Percentiles rank a stretch among this genome's conserved stretches.
phyloP scores from a whole-genome alignment of 2,888 invertebrate genomes.

The Acleris sparsana region DNA sequence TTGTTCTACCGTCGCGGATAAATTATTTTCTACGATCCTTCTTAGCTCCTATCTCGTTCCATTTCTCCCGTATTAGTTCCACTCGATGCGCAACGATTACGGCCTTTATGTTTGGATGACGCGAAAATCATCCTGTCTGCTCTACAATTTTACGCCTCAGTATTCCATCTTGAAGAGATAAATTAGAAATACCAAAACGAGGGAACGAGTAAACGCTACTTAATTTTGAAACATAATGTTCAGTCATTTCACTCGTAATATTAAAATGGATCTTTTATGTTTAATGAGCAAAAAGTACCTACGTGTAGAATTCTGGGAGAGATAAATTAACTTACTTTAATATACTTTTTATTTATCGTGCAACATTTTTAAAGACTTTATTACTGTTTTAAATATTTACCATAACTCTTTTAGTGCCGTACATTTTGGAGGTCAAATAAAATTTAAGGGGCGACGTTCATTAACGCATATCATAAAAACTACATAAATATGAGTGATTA shows the following conservation, averaged over 20 bases:
- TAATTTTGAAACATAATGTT: slow-evolving; percentile 24
- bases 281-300: slow-evolving; percentile 14
- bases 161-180: slow-evolving; percentile 66
- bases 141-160: slow-evolving; percentile 78
- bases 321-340: slow-evolving; percentile 19
- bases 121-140: slow-evolving; percentile 78
- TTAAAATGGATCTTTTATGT: slow-evolving; percentile 16
- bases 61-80: slow-evolving; percentile 83
- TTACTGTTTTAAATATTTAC: slow-evolving; percentile 47
- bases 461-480: slow-evolving; percentile 69
- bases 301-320: slow-evolving; percentile 8
- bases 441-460: slow-evolving; percentile 63
- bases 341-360: slow-evolving; percentile 35
- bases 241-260: slow-evolving; percentile 19
- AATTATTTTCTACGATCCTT: slow-evolving; percentile 81
- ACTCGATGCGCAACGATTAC: slow-evolving; percentile 82
- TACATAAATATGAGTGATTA: slow-evolving; percentile 77
- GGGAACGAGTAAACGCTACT: slow-evolving; percentile 40
- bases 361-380: slow-evolving; percentile 44
- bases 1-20: slow-evolving; percentile 79
- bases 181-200: slow-evolving; percentile 64
- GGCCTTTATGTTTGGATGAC: slow-evolving; percentile 79
- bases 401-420: slow-evolving; percentile 51
- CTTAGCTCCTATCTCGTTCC: slow-evolving; percentile 78
- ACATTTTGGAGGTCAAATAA: slow-evolving; percentile 52